phyloP scores from a whole-genome alignment of 1,140 invertebrate species.

The Zaprionus gabonicus region DNA sequence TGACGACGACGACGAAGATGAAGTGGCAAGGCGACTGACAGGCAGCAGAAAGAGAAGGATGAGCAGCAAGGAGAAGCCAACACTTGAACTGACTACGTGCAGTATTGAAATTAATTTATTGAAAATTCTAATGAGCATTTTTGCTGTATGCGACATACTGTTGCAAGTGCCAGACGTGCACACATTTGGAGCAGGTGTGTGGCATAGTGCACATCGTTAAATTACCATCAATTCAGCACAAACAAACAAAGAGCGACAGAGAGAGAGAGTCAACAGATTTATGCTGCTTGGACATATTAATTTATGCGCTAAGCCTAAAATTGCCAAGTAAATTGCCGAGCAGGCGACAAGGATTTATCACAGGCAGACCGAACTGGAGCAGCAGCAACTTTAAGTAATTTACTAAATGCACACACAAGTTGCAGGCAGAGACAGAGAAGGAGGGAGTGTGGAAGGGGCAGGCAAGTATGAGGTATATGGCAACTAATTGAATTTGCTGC shows the following conservation, averaged over 20 bases:
- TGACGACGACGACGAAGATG: constrained; percentile 66
- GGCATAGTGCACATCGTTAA: constrained; percentile 24
- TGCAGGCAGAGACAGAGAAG: neutral
- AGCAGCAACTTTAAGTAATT: constrained; percentile 72
- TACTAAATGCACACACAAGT: constrained; percentile 53
- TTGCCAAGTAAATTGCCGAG: constrained; percentile 64
- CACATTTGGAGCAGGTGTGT: neutral
- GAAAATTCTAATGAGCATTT: constrained; percentile 78
- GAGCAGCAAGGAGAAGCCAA: constrained; percentile 2
- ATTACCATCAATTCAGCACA: constrained; percentile 50
- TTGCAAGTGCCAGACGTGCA: neutral
- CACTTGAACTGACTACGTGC: constrained; percentile 55
- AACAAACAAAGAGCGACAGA: constrained; percentile 43
- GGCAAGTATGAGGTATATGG: constrained; percentile 4
- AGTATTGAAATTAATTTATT: constrained; percentile 79
- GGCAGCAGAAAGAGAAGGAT: constrained; percentile 23
- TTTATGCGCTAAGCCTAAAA: constrained; percentile 65
- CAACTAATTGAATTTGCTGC: constrained; percentile 80
- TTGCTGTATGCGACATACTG: constrained; percentile 16
- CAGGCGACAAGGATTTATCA: constrained; percentile 60
- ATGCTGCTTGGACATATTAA: constrained; percentile 75
- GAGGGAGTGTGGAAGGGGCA: neutral
- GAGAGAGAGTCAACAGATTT: constrained; percentile 69
- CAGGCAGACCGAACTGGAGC: constrained; percentile 18
- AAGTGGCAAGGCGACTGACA: constrained; percentile 57